phyloP scores from a whole-genome alignment of 2,888 invertebrate species.

The Odontocolon sp. region DNA sequence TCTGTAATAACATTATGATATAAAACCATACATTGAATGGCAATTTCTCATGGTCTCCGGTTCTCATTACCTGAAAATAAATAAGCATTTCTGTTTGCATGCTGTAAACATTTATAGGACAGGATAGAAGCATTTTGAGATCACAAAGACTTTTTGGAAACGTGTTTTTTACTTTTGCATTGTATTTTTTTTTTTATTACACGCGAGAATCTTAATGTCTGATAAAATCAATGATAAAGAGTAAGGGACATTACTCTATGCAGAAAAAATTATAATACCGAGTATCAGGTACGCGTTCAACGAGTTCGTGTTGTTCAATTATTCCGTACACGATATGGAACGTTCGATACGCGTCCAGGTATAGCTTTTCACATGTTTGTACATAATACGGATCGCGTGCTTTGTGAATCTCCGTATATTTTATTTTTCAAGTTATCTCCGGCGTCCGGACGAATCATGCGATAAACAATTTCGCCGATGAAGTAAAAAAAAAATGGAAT shows the following conservation, averaged over 20 bases:
- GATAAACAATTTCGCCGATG: conserved; percentile 27
- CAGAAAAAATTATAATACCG: neutral
- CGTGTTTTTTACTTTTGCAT: conserved; percentile 29
- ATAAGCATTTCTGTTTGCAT: conserved; percentile 15
- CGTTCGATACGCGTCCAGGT: conserved; percentile 3
- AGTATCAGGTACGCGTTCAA: conserved; percentile 8
- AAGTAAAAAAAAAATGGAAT: conserved; percentile 45
- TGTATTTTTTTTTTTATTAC: conserved; percentile 5
- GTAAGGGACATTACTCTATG: too few species aligned
- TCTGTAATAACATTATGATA: conserved; percentile 84
- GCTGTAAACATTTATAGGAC: neutral
- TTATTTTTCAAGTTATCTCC: conserved; percentile 3
- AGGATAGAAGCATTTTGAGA: conserved; percentile 1
- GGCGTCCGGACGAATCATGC: neutral
- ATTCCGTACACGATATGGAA: conserved; percentile 14
- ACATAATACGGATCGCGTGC: conserved; percentile 24
- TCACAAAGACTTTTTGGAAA: conserved; percentile 11
- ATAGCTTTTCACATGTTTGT: conserved; percentile 21
- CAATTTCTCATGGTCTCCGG: conserved; percentile 61
- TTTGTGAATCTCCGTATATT: conserved; percentile 29
- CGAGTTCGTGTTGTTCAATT: conserved; percentile 12
- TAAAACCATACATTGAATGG: conserved; percentile 80
- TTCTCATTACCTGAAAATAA: conserved; percentile 32
- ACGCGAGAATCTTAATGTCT: conserved; percentile 31
- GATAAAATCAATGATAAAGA: conserved; percentile 31